Conservation (phyloP, 1,140 invertebrate species). For the Leptestheria dahalacensis region DNA sequence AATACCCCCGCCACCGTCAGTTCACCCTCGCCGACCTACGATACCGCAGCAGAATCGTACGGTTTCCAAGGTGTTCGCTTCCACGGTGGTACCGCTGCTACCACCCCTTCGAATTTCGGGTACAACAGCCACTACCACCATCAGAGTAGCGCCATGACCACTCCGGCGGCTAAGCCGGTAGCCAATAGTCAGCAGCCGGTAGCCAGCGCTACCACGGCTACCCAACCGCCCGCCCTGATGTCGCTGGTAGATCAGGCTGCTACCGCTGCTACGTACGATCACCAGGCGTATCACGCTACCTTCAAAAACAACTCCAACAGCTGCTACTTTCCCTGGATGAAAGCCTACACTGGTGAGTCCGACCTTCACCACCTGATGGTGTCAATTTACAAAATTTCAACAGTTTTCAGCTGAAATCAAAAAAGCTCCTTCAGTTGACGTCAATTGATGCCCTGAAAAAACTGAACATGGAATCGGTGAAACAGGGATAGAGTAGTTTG, state of each 20-base stretch:
- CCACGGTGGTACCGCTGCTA: neutral
- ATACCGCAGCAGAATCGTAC: neutral
- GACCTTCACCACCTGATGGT: neutral
- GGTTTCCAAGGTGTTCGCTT: neutral
- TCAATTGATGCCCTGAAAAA: neutral
- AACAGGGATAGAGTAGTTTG: no score
- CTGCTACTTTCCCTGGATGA: slow-evolving; percentile 9
- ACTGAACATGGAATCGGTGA: neutral
- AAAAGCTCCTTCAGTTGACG: neutral
- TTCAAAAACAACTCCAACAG: neutral
- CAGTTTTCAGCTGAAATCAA: neutral
- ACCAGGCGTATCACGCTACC: neutral
- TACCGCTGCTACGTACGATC: neutral
- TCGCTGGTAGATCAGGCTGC: neutral
- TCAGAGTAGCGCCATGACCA: neutral
- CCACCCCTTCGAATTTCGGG: no score
- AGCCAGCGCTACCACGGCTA: neutral
- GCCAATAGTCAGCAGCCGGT: neutral
- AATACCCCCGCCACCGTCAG: no score
- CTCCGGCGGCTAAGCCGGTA: neutral
- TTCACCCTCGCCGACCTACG: neutral
- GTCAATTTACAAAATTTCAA: neutral
- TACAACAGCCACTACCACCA: neutral
- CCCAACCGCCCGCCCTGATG: neutral
- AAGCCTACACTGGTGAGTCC: slow-evolving; percentile 7